Conservation (phyloP, 2,113 vertebrate genomes). For the Cinclus mexicanus region DNA sequence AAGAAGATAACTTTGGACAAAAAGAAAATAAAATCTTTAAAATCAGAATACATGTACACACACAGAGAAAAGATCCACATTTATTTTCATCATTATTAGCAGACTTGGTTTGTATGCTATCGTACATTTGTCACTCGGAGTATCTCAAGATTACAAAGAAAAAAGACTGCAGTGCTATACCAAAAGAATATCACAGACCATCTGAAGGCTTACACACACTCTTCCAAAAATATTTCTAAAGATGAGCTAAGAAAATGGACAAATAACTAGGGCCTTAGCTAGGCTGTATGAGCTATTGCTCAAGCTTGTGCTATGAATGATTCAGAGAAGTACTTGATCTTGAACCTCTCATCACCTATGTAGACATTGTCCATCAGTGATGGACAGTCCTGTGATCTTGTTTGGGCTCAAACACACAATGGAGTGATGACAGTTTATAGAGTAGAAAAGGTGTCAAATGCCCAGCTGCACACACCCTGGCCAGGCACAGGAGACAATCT, state of each 20-base stretch:
- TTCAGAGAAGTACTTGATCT: background rate
- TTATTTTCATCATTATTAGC: background rate
- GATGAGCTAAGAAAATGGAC: background rate
- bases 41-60: background rate
- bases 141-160: background rate
- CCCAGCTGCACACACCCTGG: background rate
- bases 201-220: background rate
- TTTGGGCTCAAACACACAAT: background rate
- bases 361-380: background rate
- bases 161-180: background rate
- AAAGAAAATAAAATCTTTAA: background rate
- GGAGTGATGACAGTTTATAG: background rate
- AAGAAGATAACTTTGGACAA: constrained; percentile 5
- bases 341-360: background rate
- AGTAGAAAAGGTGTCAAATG: accelerated
- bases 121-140: background rate
- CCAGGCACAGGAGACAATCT: background rate
- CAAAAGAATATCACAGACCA: background rate
- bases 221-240: background rate
- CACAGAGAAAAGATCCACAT: background rate
- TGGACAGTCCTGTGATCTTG: background rate
- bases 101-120: background rate
- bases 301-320: background rate
- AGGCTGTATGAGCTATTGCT: background rate
- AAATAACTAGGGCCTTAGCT: background rate